Percentiles rank a stretch among this genome's conserved stretches.
Conservation (phyloP, 2,888 invertebrate species). For the Callyntrura sp. region DNA sequence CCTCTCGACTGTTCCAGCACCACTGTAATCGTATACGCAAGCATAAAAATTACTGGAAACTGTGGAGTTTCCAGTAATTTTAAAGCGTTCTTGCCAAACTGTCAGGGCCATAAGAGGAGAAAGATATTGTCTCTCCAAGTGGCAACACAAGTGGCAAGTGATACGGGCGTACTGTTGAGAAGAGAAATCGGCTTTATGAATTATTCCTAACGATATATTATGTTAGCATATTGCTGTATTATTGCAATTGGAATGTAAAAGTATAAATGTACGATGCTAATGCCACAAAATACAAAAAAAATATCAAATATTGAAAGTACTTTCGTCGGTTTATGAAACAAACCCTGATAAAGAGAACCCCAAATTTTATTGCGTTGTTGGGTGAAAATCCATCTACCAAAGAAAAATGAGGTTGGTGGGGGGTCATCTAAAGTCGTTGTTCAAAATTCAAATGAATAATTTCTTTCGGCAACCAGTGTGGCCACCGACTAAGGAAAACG, state of each 20-base stretch:
- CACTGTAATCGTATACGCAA: background rate
- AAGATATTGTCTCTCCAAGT: conserved; percentile 72
- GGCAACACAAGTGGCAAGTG: conserved; percentile 65
- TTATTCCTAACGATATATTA: background rate
- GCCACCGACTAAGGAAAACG: conserved; percentile 45
- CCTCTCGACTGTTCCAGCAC: background rate
- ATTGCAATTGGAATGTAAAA: background rate
- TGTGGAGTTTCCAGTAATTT: conserved; percentile 56
- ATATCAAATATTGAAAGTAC: background rate
- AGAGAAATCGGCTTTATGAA: conserved; percentile 23
- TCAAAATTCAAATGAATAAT: too few species aligned
- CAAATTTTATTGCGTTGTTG: too few species aligned
- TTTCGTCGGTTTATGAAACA: too few species aligned
- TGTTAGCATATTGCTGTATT: background rate
- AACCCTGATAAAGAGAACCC: too few species aligned
- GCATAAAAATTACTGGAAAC: background rate
- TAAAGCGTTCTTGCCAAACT: conserved; percentile 76
- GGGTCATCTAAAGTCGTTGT: too few species aligned
- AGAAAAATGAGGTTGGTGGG: too few species aligned
- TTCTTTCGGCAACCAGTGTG: too few species aligned
- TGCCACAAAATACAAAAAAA: background rate
- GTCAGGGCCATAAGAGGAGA: conserved; percentile 67
- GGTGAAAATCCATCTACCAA: too few species aligned
- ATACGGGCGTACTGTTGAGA: conserved; percentile 49
- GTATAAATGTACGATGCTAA: background rate